Conservation (phyloP, 2,113 vertebrate species). For the Hiodon alosoides region DNA sequence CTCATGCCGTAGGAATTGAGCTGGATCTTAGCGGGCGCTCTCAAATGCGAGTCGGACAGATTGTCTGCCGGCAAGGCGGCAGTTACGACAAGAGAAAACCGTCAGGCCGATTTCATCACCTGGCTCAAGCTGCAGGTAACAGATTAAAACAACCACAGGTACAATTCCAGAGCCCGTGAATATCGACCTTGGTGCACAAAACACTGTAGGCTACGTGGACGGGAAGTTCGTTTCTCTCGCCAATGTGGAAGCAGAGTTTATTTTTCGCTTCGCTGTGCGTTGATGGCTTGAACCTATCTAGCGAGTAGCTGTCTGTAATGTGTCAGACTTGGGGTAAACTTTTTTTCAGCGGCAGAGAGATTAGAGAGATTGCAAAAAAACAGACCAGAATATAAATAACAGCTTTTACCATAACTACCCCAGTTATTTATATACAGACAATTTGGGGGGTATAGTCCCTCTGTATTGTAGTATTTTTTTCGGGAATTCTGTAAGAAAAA, state of each 20-base stretch:
- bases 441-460: too few relatives aligned
- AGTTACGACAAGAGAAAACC: conserved; percentile 31
- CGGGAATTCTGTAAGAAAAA: too few relatives aligned
- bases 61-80: conserved; percentile 29
- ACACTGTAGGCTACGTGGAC: conserved; percentile 6
- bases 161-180: conserved; percentile 9
- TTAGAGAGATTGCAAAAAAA: neutral
- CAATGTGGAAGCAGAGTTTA: conserved; percentile 1
- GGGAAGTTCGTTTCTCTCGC: neutral
- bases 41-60: conserved; percentile 26
- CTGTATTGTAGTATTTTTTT: too few relatives aligned
- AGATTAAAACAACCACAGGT: conserved; percentile 18
- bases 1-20: conserved; percentile 48
- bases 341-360: neutral
- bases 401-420: too few relatives aligned
- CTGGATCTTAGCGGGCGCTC: conserved; percentile 42
- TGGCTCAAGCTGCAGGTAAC: conserved; percentile 24
- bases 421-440: too few relatives aligned
- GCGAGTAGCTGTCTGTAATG: conserved; percentile 1
- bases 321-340: conserved; percentile 8
- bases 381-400: too few relatives aligned
- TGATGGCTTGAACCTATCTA: neutral
- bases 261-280: conserved; percentile 14
- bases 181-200: neutral
- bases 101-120: conserved; percentile 33